Percentiles rank a stretch among this genome's conserved stretches.
Evolutionary conservation across 2,797 vertebrate species (phyloP).

Genomic region (Numenius phaeopus): DNA sequence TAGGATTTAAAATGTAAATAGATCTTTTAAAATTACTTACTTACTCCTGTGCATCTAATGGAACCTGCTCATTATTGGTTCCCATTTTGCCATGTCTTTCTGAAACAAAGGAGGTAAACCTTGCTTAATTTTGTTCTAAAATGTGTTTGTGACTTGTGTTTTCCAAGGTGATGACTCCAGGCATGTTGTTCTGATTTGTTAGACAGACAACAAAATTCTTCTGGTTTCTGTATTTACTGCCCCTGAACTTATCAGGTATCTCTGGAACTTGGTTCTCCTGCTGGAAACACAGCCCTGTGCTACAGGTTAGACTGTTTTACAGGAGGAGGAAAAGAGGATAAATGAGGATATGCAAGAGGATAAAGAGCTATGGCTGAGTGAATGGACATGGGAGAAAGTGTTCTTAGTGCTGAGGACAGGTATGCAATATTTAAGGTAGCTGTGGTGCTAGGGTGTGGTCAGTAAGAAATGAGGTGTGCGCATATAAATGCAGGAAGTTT

Average conservation of each 20-base stretch:
- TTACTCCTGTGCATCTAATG: neutral
- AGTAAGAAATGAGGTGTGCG: neutral
- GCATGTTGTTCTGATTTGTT: neutral
- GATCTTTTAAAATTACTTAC: neutral
- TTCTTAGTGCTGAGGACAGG: neutral
- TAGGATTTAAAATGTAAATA: conserved; percentile 21
- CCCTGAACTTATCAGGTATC: neutral
- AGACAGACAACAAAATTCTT: neutral
- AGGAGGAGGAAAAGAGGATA: neutral
- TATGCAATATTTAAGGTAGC: neutral
- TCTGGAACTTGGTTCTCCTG: neutral
- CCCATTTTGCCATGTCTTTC: neutral
- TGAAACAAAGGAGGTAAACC: neutral
- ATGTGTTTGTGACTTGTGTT: neutral
- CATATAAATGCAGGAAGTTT: neutral
- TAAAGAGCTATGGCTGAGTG: neutral
- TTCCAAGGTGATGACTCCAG: neutral
- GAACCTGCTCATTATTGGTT: neutral
- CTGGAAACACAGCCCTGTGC: fast-evolving
- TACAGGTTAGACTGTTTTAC: neutral
- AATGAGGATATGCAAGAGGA: neutral
- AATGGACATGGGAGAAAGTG: neutral
- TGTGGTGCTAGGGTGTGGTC: neutral
- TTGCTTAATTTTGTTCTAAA: neutral
- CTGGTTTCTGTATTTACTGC: neutral